phyloP scores from a whole-genome alignment of 2,113 vertebrate genomes.

The Grammomys surdaster region DNA sequence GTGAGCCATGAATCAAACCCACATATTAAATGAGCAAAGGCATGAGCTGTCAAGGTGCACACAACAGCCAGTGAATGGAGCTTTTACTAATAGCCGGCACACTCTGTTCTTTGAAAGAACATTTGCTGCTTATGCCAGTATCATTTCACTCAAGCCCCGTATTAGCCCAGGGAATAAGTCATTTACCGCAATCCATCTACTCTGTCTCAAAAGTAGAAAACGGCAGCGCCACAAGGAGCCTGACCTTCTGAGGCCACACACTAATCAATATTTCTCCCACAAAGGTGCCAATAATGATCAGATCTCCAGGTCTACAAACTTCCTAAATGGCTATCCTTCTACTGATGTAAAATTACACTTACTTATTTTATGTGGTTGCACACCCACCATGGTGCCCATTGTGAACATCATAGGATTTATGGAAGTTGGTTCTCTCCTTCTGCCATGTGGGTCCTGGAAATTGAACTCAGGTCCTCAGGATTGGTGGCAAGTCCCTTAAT shows the following conservation, averaged over 20 bases:
- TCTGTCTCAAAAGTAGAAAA: background rate
- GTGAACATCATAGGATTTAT: background rate
- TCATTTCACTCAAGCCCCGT: background rate
- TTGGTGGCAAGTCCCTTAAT: background rate
- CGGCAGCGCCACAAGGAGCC: background rate
- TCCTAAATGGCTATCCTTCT: background rate
- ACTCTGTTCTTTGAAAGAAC: background rate
- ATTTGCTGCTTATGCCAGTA: background rate
- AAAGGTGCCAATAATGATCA: background rate
- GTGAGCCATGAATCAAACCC: background rate
- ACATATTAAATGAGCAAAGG: background rate
- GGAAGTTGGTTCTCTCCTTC: background rate
- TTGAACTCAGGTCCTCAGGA: background rate
- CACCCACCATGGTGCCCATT: background rate
- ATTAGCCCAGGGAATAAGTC: background rate
- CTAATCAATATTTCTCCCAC: background rate
- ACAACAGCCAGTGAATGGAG: background rate
- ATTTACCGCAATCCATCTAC: background rate
- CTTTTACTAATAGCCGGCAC: background rate
- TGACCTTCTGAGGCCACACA: background rate
- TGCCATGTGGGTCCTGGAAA: background rate
- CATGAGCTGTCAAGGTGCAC: background rate
- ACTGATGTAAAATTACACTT: background rate
- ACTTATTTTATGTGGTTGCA: background rate
- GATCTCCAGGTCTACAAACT: background rate